Evolutionary conservation across 2,888 invertebrate genomes (phyloP), one percentile per base, ranked within the genome.

Genomic region (Agriopis leucophaearia): DNA sequence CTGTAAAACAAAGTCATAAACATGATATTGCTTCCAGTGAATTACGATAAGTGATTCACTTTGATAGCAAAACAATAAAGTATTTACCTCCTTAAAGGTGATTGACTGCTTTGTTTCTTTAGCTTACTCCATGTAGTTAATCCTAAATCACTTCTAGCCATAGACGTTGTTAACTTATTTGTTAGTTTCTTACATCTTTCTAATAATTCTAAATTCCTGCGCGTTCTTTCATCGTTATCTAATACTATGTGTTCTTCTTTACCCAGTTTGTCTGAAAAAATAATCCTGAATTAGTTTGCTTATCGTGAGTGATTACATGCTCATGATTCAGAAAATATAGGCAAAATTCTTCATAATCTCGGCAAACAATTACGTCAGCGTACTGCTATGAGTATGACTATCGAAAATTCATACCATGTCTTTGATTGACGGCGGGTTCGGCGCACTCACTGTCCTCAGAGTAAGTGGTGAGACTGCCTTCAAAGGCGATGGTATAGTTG

Each of bases 401-500:
- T 50, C 13, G 45, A 38, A 12, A 57, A 45, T 52, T 66, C 76
- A 35, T 84, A 94, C 94, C 94, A 94, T 90, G 91, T 90, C 86
- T 92, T 88, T 92, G 90, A 92, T 89, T 93, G 92, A 93, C 93
- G 89, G 91, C 85, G 69, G 85, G 80, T 85, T 93, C 94, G 74
- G 82, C 94, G 89, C 96, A 96, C 91, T 96, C 97, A 85, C 96
- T 97, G 86, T 97, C 97, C 90, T 97, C 97, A 62, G 97, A 97
- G 89, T 97, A 97, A 94, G 96, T 96, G 75, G 97, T 96, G 79
- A 96, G 95, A 81, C 97, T 97, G 83, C 98, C 98, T 94, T 98
- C 98, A 82, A 98, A 98, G 76, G 98, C 98, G 83, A 98, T 98
- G 74, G 98, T 98, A 88, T 98, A 98, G 94, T 98, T 98, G 90